Evolutionary conservation across 2,797 vertebrate genomes (phyloP), one percentile per base, ranked within the genome.

Genomic region (Clamator glandarius): DNA sequence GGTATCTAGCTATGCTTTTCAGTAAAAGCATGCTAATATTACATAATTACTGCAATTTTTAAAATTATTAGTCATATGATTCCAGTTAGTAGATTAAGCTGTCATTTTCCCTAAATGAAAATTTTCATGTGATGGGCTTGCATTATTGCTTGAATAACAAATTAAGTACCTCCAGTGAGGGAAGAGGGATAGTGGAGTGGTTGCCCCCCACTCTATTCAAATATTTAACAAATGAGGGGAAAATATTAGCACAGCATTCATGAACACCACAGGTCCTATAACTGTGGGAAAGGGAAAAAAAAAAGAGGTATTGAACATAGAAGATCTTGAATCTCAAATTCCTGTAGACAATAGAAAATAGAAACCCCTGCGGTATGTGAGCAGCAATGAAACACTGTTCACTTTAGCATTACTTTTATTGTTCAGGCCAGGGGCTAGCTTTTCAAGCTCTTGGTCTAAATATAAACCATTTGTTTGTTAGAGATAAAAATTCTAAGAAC

Each of bases 401-500:
- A 0, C 36, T 94, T 83, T 33, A 66, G 19, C 67, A 44, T 82
- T 93, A n/a, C 51, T 52, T 87, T 90, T 93, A 59, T 93, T 95
- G 66, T 93, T 96, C 72, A 86, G 84, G 59, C 87, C 81, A 70
- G 85, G 58, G 68, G 81, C 68, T 81, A 83, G 61, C 69, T 94
- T 83, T 67, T 72, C 77, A 92, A 74, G 81, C 81, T 74, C 42
- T 51, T 91, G 36, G 58, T 80, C 67, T 95, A 95, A 96, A 95
- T 95, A 84, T 76, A 94, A 96, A 15, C 48, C 76, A 31, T 79
- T 96, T 96, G 93, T 86, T 74, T 78, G 51, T 39, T 70, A 84
- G 74, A 94, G 93, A 96, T 95, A 96, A 95, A 92, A 95, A 92
- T 95, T 79, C 79, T 90, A 94, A 93, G 85, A 87, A 89, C 69